Conservation (phyloP, 1,140 invertebrate genomes). For the Mercenaria mercenaria region DNA sequence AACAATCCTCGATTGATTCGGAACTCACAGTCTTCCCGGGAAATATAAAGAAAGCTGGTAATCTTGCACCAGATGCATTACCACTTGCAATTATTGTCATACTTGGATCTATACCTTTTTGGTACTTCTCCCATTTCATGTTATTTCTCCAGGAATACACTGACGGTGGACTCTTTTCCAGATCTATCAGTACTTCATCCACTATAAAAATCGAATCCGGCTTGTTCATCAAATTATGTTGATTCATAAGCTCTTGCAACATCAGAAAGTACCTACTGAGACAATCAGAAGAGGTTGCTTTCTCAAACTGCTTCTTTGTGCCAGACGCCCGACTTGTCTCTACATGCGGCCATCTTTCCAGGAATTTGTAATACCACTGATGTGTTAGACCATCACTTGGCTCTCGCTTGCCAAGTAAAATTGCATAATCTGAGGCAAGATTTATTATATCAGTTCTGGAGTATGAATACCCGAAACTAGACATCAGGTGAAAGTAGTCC, state of each 20-base stretch:
- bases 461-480: conserved; percentile 52
- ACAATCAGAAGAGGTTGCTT: conserved; percentile 43
- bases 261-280: conserved; percentile 48
- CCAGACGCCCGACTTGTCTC: conserved; percentile 50
- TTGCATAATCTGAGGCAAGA: conserved; percentile 56
- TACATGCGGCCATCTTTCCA: conserved; percentile 51
- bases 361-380: conserved; percentile 63
- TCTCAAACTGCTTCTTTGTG: conserved; percentile 58
- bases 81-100: conserved; percentile 60
- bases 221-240: conserved; percentile 51
- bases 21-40: conserved; percentile 63
- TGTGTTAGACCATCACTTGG: conserved; percentile 59
- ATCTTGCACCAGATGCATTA: conserved; percentile 57
- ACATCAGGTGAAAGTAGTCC: conserved; percentile 50
- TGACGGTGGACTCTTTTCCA: conserved; percentile 48
- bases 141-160: conserved; percentile 53
- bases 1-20: conserved; percentile 60
- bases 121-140: conserved; percentile 56
- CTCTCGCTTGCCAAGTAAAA: conserved; percentile 59
- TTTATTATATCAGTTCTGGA: conserved; percentile 62
- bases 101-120: conserved; percentile 42
- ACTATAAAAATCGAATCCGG: conserved; percentile 63
- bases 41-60: conserved; percentile 63
- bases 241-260: conserved; percentile 45
- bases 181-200: conserved; percentile 57